Evolutionary conservation across 2,888 invertebrate genomes (phyloP).

Genomic region (Coelopa pilipes): DNA sequence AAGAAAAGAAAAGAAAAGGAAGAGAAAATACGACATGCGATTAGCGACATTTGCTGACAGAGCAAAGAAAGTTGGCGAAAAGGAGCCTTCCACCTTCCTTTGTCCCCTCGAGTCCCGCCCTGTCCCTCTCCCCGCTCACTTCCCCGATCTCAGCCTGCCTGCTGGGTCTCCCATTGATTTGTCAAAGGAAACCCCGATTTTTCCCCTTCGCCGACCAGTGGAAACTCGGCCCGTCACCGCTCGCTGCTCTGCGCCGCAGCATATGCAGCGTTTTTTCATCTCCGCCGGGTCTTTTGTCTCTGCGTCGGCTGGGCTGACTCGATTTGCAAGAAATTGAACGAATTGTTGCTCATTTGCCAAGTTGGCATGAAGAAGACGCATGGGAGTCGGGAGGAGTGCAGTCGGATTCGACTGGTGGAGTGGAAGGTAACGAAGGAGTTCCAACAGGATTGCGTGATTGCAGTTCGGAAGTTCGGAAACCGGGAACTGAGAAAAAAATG

Average conservation of each 20-base stretch:
- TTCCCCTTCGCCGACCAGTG: background rate
- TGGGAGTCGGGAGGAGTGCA: too few relatives aligned
- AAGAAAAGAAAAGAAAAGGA: background rate
- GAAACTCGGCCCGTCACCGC: too few relatives aligned
- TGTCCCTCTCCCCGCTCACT: background rate
- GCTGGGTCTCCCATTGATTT: constrained; percentile 15
- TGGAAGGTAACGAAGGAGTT: too few relatives aligned
- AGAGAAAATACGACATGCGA: background rate
- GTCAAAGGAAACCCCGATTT: constrained; percentile 15
- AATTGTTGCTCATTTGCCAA: too few relatives aligned
- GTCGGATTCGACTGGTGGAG: too few relatives aligned
- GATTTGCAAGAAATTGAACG: background rate
- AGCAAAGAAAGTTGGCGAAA: background rate
- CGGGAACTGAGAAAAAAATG: too few relatives aligned
- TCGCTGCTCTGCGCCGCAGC: too few relatives aligned
- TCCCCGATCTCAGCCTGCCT: background rate
- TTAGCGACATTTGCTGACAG: too few relatives aligned
- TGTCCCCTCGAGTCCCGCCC: too few relatives aligned
- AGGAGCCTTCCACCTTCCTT: background rate
- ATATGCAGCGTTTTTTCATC: too few relatives aligned
- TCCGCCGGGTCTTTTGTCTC: background rate
- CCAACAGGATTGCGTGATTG: too few relatives aligned
- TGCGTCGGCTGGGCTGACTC: background rate
- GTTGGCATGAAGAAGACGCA: background rate
- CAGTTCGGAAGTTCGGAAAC: too few relatives aligned